These are phyloP conservation scores for Numenius arquata DNA, from an alignment of 2,113 vertebrate genomes.

Conservation along the genomic window DNA sequence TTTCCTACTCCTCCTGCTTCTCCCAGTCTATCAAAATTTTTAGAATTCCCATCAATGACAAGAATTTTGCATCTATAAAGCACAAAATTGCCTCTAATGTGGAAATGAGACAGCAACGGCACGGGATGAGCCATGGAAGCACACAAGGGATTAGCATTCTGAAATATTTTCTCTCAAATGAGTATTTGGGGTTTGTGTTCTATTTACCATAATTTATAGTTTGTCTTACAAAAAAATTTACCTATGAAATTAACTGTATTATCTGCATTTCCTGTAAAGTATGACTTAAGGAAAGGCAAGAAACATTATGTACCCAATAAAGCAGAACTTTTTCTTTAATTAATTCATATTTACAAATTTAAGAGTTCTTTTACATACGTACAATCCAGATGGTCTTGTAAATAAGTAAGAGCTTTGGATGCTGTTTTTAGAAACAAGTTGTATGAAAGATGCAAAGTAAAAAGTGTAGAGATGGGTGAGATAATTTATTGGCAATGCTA, in stretches of 20 bases:
- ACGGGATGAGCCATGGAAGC: neutral
- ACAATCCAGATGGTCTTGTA: slow-evolving; percentile 34
- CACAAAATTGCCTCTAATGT: neutral
- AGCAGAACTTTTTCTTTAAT: slow-evolving; percentile 1
- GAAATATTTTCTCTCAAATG: neutral
- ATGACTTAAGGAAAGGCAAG: neutral
- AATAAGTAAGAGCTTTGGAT: slow-evolving; percentile 12
- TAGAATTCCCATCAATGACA: neutral
- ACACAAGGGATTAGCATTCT: neutral
- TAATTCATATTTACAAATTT: slow-evolving; percentile 22
- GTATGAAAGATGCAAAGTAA: neutral
- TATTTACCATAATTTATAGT: neutral
- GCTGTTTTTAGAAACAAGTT: slow-evolving; percentile 24
- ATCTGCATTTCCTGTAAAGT: neutral
- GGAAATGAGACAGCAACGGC: neutral
- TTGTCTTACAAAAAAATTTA: neutral
- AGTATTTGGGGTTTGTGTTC: neutral
- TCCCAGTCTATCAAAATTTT: neutral
- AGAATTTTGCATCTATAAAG: neutral
- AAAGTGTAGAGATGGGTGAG: neutral
- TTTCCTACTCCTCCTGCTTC: neutral
- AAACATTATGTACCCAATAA: neutral
- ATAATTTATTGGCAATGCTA: slow-evolving; percentile 11
- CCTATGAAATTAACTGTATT: neutral
- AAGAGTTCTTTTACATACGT: neutral